Evolutionary conservation across 2,113 vertebrate species (phyloP), one percentile per base, ranked within the genome.

Genomic region (Cyanoramphus novaezelandiae): DNA sequence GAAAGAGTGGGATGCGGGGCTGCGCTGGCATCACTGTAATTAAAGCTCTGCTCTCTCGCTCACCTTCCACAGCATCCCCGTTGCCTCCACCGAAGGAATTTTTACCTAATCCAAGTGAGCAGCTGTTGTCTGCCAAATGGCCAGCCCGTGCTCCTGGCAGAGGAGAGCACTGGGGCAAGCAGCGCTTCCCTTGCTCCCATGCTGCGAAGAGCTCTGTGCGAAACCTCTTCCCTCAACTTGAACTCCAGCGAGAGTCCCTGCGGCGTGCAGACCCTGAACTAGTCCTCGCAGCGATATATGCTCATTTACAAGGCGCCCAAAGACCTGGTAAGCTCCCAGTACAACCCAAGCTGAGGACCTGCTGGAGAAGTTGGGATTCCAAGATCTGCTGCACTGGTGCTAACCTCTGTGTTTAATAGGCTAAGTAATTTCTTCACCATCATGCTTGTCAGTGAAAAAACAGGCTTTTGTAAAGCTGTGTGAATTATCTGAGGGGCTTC

Each of bases 221-320:
- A 93, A 95, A 91, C 44, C 43, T 71, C 81, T 92, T 96, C 95
- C 90, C 82, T 95, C 67, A 37, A 62, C 92, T 74, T 93, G 91
- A 96, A 89, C 89, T 92, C 76, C 6, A 5, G n/a, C 4, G 11
- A 82, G 67, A 74, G 78, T 85, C 82, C 80, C 86, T 62, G 78
- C 0, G 14, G 78, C 4, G 0, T 11, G 7, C 4, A 53, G 82
- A 64, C 86, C 24, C 69, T 2, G 1, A 53, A 7, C 14, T 16
- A 3, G 55, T 17, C 12, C 2, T 11, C 11, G 47, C 44, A 49
- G 63, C 52, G 33, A n/a, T 47, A 83, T 70, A 86, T 35, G 33
- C n/a, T 72, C 9, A 0, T 64, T 74, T 74, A 12, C 53, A 17
- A 33, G 53, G 25, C 19, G 7, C 72, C 76, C 62, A 31, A 35